Conservation (phyloP, 2,797 vertebrate species). For the Peromyscus attwateri region DNA sequence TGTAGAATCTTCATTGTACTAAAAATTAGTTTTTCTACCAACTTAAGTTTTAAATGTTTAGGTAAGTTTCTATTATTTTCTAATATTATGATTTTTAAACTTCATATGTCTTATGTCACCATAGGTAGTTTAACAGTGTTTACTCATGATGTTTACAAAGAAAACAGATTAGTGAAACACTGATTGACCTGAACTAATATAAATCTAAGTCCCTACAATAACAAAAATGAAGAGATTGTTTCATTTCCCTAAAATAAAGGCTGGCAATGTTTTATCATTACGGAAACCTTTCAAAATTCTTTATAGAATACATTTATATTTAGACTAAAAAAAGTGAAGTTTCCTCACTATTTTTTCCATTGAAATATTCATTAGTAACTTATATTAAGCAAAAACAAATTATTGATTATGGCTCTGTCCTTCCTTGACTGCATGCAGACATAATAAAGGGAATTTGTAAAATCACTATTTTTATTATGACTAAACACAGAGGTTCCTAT, state of each 20-base stretch:
- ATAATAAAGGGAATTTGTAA: slow-evolving; percentile 67
- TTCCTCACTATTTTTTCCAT: slow-evolving; percentile 5
- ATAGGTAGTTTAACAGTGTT: background rate
- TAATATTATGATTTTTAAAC: background rate
- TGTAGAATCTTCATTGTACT: background rate
- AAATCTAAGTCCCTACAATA: background rate
- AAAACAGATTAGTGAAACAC: background rate
- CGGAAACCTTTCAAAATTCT: slow-evolving; percentile 3
- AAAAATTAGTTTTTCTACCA: background rate
- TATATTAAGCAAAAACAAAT: slow-evolving; percentile 51
- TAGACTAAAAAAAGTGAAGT: background rate
- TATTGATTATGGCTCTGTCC: slow-evolving; percentile 56
- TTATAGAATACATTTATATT: slow-evolving; percentile 12
- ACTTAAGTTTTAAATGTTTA: background rate
- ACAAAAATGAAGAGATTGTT: background rate
- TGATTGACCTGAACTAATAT: background rate
- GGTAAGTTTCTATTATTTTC: background rate
- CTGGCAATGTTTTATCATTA: background rate
- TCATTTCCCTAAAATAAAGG: background rate
- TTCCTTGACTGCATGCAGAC: slow-evolving; percentile 39
- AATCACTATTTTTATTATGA: slow-evolving; percentile 58
- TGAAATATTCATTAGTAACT: slow-evolving; percentile 41
- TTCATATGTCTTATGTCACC: background rate
- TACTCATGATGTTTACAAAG: background rate
- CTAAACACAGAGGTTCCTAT: slow-evolving; percentile 63